These are phyloP conservation scores for Astatotilapia flaviijosephi DNA, from an alignment of 2,113 vertebrate species.

Conservation along the genomic window DNA sequence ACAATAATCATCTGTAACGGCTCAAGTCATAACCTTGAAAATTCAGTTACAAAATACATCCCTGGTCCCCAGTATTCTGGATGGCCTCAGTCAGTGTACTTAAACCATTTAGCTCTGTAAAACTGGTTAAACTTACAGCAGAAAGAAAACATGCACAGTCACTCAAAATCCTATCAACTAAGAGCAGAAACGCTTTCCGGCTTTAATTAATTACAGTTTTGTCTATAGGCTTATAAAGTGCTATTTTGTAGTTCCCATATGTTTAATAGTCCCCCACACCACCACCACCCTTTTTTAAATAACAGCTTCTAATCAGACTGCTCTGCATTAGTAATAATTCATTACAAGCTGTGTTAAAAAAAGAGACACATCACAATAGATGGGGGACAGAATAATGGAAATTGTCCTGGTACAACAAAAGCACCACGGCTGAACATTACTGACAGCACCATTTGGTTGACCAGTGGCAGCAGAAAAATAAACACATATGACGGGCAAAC, in stretches of 20 bases:
- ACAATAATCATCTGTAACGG: not conserved
- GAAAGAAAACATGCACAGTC: not conserved
- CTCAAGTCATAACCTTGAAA: conserved; percentile 4
- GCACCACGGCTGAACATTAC: conserved; percentile 2
- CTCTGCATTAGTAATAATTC: not conserved
- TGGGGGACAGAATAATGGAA: not conserved
- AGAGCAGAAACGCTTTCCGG: not conserved
- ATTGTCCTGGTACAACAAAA: conserved; percentile 21
- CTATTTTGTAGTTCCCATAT: not conserved
- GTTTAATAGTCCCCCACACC: not conserved
- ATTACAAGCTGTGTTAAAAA: conserved; percentile 14
- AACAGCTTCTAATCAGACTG: not conserved
- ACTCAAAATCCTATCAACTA: not conserved
- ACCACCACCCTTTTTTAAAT: not conserved
- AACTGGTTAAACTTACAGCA: not conserved
- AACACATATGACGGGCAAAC: conserved; percentile 24
- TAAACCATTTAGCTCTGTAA: not conserved
- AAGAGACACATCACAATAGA: not conserved
- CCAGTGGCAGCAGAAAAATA: not conserved
- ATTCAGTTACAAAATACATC: not conserved
- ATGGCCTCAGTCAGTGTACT: not conserved
- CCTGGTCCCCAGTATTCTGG: not conserved
- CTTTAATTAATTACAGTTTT: not conserved
- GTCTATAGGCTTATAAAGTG: not conserved
- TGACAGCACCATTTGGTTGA: conserved; percentile 59